Evolutionary conservation across 2,888 invertebrate species (phyloP), one percentile per base, ranked within the genome.

Genomic region (Trachelus troglodyta): DNA sequence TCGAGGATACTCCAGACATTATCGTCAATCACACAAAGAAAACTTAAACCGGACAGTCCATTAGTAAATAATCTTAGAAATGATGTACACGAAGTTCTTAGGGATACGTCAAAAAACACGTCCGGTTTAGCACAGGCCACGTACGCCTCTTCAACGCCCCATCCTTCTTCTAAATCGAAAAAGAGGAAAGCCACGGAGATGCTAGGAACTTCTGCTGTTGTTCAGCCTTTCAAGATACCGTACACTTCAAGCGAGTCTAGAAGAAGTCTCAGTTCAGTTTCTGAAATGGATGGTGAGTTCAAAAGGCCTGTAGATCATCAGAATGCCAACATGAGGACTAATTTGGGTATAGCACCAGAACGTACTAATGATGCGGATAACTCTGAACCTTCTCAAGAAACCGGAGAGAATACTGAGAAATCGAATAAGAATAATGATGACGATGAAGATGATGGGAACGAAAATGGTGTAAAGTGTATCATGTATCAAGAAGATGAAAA

Each of bases 1-100:
- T 89, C 91, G 4, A 85, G 87, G 71, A 90, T 91, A 40, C 84
- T 91, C 12, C 89, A 90, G 78, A 90, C 91, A 3, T 86, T 91
- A 23, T 88, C 90, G 0, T 90, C 80, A 77, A 87, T 91, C 40
- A 89, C 91, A 0, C 87, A 87, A 40, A 86, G 88, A 12, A 87
- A 87, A 73, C 33, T 85, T 11, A 87, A 84, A 35, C 40, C 75
- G 3, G 79, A 79, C 73, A 78, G 75, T 35, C 71, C 74, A 12
- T n/a, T 33, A 23, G 37, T 56, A 71, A 68, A 34, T 30, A 35
- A n/a, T 71, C 12, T 33, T 31, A 69, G 31, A 71, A 71, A 71
- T 23, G 71, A 71, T 12, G 23, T 23, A 23, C 56, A 56, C 23
- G 56, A 56, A 6, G 23, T 56, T 56, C 15, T 56, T 56, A 56